Conservation (phyloP, 2,113 vertebrate species). For the Nasalis larvatus region DNA sequence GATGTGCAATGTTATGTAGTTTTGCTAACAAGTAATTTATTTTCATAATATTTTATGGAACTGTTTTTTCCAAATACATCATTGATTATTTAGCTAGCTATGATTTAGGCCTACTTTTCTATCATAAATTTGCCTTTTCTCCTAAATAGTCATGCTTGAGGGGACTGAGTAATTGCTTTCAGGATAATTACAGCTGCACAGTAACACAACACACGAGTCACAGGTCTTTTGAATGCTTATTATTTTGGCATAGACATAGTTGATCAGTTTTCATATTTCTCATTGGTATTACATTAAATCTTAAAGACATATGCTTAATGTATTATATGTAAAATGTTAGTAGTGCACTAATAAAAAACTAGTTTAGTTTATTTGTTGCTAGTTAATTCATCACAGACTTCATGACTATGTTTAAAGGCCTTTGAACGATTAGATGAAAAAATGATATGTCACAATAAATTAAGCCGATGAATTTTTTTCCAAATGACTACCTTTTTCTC, state of each 20-base stretch:
- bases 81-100: slow-evolving; percentile 32
- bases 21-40: slow-evolving; percentile 28
- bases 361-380: slow-evolving; percentile 34
- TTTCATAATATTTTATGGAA: slow-evolving; percentile 13
- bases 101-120: slow-evolving; percentile 11
- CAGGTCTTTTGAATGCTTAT: background rate
- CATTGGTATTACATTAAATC: slow-evolving; percentile 21
- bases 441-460: background rate
- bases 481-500: background rate
- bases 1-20: background rate
- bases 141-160: background rate
- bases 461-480: background rate
- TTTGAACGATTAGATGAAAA: slow-evolving; percentile 31
- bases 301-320: slow-evolving; percentile 23
- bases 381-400: background rate
- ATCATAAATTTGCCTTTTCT: slow-evolving; percentile 26
- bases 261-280: slow-evolving; percentile 15
- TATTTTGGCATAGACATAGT: slow-evolving; percentile 5
- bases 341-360: background rate
- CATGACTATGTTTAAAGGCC: background rate
- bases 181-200: background rate
- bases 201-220: background rate
- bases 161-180: background rate
- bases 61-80: background rate
- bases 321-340: slow-evolving; percentile 4